Percentiles rank a stretch among this genome's conserved stretches.
Conservation (phyloP, 30 jellyfish, hydroid and myxozoan genomes). For the Hydractinia symbiolongicarpus region DNA sequence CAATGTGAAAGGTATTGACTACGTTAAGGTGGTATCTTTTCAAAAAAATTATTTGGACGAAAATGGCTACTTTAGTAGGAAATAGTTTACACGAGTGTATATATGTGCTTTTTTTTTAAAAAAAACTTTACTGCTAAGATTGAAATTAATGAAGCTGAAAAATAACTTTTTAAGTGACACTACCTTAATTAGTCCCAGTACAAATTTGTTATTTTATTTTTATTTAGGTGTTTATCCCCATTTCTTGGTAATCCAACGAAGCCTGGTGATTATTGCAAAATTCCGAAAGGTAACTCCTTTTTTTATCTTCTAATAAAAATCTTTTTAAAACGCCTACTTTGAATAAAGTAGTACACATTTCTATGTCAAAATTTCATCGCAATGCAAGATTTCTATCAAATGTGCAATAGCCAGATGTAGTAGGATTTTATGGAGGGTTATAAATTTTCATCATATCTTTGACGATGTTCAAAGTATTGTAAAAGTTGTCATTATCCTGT, state of each 20-base stretch:
- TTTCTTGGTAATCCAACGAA: constrained; percentile 27
- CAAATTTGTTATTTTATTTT: background rate
- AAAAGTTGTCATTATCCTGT: background rate
- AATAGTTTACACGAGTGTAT: background rate
- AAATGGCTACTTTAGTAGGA: background rate
- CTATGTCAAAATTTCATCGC: too few species aligned
- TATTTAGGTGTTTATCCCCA: constrained; percentile 24
- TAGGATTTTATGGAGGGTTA: too few species aligned
- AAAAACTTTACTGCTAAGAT: too few species aligned
- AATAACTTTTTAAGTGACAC: too few species aligned
- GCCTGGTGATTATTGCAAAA: constrained; percentile 34
- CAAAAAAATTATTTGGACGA: background rate
- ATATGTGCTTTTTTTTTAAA: too few species aligned
- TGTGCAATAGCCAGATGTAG: too few species aligned
- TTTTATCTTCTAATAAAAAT: background rate
- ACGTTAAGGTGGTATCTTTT: background rate
- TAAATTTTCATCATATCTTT: background rate
- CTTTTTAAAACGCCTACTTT: background rate
- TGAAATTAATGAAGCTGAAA: too few species aligned
- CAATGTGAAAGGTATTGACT: constrained; percentile 33
- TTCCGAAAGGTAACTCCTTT: constrained; percentile 19
- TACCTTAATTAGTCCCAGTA: too few species aligned
- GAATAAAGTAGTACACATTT: background rate
- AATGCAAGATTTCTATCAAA: too few species aligned
- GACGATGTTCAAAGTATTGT: background rate